Percentiles rank a stretch among this genome's conserved stretches.
Conservation (phyloP, 2,888 invertebrate species). For the Aquatica leii region DNA sequence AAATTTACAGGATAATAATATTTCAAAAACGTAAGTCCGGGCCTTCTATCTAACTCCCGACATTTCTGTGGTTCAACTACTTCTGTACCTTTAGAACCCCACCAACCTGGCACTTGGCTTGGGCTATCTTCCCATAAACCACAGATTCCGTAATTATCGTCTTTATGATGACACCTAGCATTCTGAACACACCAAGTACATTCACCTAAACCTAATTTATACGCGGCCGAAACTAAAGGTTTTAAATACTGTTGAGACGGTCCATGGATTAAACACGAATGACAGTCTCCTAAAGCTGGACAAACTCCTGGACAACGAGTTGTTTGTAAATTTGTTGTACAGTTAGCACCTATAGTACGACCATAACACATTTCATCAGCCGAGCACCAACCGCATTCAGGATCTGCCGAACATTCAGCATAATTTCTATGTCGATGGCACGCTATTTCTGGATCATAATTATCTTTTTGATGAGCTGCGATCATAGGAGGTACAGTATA, state of each 20-base stretch:
- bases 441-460: constrained; percentile 77
- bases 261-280: constrained; percentile 87
- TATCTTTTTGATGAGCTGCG: constrained; percentile 71
- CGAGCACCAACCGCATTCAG: constrained; percentile 95
- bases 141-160: constrained; percentile 84
- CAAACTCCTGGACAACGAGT: constrained; percentile 90
- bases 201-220: constrained; percentile 79
- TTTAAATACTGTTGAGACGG: constrained; percentile 61
- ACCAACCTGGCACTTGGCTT: constrained; percentile 87
- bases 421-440: constrained; percentile 79
- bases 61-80: constrained; percentile 74
- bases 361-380: constrained; percentile 76
- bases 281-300: constrained; percentile 87
- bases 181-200: constrained; percentile 96
- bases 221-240: constrained; percentile 71
- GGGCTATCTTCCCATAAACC: constrained; percentile 80
- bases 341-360: constrained; percentile 85
- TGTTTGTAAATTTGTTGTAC: constrained; percentile 89
- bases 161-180: constrained; percentile 86
- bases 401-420: constrained; percentile 85
- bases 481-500: constrained; percentile 87
- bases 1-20: constrained; percentile 89
- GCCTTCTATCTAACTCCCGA: constrained; percentile 78
- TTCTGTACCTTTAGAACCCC: constrained; percentile 82
- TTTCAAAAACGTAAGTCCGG: constrained; percentile 88